Percentiles rank a stretch among this genome's conserved stretches.
These are phyloP conservation scores for Heliconius charithonia DNA, from an alignment of 2,888 invertebrate species.

Conservation along the genomic window DNA sequence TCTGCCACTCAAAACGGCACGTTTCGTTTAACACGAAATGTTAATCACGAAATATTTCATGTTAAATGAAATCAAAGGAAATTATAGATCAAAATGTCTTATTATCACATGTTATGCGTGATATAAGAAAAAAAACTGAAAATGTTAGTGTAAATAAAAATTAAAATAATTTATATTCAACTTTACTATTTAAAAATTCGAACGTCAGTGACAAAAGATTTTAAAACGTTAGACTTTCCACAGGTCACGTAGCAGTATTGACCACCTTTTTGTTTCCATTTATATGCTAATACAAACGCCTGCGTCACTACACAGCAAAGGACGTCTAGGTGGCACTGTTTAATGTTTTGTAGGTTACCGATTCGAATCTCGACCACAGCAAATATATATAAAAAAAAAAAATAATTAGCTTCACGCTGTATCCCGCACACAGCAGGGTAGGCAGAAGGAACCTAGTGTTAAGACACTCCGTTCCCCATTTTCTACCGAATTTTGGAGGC, in stretches of 20 bases:
- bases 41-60: slow-evolving; percentile 1
- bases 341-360: not conserved
- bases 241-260: not conserved
- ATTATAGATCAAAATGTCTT: not conserved
- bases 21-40: slow-evolving; percentile 1
- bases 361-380: not conserved
- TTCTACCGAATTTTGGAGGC: no score
- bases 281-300: slow-evolving; percentile 2
- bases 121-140: not conserved
- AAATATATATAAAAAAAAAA: no score
- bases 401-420: no score
- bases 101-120: not conserved
- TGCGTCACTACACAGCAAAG: not conserved
- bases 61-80: slow-evolving; percentile 3
- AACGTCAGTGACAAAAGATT: not conserved
- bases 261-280: slow-evolving; percentile 7
- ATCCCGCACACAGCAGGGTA: no score
- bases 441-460: no score
- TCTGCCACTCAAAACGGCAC: not conserved
- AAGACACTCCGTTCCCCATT: no score
- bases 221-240: not conserved
- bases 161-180: not conserved
- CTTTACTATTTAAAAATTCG: not conserved
- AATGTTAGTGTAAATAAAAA: not conserved
- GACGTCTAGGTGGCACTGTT: not conserved